Evolutionary conservation across 2,113 vertebrate species (phyloP), one percentile per base, ranked within the genome.

Genomic region (Barnardius zonarius): DNA sequence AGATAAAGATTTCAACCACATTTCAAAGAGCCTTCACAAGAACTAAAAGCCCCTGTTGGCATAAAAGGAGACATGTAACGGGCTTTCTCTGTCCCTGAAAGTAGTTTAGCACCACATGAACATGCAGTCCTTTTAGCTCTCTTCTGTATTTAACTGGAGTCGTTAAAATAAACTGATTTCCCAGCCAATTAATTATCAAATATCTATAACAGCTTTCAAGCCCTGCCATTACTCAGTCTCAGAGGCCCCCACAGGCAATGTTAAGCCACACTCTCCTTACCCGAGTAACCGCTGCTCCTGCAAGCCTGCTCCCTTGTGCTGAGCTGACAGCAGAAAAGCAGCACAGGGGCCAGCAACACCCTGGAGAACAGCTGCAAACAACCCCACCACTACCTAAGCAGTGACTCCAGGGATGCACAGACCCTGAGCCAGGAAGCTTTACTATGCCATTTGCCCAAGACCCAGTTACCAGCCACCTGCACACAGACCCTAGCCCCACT

Each of bases 191-290:
- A 96, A 94, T 96, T 95, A 96, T 94, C 96, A 96, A 96, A 96
- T 97, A 96, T 91, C 93, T 95, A 92, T 94, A 97, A 91, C 91
- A 96, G 90, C 92, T 96, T 96, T 94, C 96, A 96, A 95, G 81
- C 69, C 41, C 67, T 93, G 37, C 79, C 92, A 95, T 90, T 85
- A 91, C 72, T 93, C 70, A 84, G 80, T 91, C 93, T 89, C 91
- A 67, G 92, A 94, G 91, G 78, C 55, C 33, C 86, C 92, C 67
- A 91, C 54, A 86, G 75, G 92, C 92, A 57, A 76, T 66, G 69
- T 83, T 87, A 74, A 85, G 69, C 54, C 83, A 22, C 30, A 22
- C 70, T 94, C 82, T 95, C 76, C 84, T 94, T 93, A 95, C 95
- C 90, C 83, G 88, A 94, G 49, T 86, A 95, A 94, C 73, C 2